phyloP scores from a whole-genome alignment of 2,113 vertebrate species.

The Xyrauchen texanus region DNA sequence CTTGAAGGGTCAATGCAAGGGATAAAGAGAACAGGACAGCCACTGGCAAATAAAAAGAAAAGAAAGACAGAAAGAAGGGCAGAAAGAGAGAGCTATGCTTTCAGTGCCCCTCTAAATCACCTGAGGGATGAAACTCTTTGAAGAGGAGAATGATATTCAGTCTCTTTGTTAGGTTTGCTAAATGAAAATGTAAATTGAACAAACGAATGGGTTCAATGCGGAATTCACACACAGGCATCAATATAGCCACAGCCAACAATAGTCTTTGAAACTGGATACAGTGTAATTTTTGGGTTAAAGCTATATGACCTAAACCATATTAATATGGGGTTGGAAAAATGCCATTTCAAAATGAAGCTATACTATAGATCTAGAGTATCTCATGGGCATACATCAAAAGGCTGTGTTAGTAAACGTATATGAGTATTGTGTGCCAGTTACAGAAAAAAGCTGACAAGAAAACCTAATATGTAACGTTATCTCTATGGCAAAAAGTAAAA shows the following conservation, averaged over 20 bases:
- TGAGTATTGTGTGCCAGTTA: too few species aligned
- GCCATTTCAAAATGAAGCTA: background rate
- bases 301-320: background rate
- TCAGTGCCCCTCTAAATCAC: background rate
- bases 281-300: slow-evolving; percentile 3
- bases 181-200: slow-evolving; percentile 25
- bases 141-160: slow-evolving; percentile 27
- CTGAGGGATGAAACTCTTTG: slow-evolving; percentile 11
- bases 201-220: background rate
- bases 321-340: background rate
- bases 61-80: background rate
- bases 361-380: too few species aligned
- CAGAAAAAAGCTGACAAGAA: background rate
- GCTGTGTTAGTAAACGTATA: too few species aligned
- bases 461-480: background rate
- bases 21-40: background rate
- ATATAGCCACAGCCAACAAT: slow-evolving; percentile 2
- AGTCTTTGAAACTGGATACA: slow-evolving; percentile 16
- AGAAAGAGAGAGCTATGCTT: background rate
- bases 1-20: background rate
- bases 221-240: too few species aligned
- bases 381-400: too few species aligned
- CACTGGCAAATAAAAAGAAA: background rate
- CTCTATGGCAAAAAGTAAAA: background rate
- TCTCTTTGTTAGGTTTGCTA: slow-evolving; percentile 2